Evolutionary conservation across 2,797 vertebrate species (phyloP), one percentile per base, ranked within the genome.

Genomic region (Telmatherina bonti): DNA sequence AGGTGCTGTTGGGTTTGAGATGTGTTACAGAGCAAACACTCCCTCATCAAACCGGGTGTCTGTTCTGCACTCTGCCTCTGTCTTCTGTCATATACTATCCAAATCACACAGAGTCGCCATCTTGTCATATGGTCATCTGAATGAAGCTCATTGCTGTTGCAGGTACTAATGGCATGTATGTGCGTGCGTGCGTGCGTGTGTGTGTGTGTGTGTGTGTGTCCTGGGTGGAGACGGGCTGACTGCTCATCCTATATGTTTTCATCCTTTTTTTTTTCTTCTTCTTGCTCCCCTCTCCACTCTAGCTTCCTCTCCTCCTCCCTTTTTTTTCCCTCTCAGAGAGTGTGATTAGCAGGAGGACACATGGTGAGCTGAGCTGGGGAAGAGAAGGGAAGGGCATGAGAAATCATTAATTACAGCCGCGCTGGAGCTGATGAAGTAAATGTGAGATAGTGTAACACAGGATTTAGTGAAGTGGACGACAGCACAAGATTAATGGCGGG

Each of bases 401-500:
- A 92, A 93, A 93, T 94, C 94, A 95, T 95, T 94, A 95, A 95
- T 95, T 95, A 94, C 93, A 92, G 90, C 89, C 88, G 84, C 77
- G 89, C 87, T 88, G 91, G 90, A 94, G 93, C 91, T 94, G 93
- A 95, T 95, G 93, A 94, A 95, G 94, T 94, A 92, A 94, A 95
- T 93, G 93, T 93, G 92, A 94, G 94, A 94, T 94, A 94, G 93
- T 94, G 94, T 95, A 95, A 93, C 93, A 90, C 91, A 91, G 92
- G 93, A 94, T 93, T 95, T 95, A 95, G 94, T 95, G 93, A 94
- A 95, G 93, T 95, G 94, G 93, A 94, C 90, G 94, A 95, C 94
- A 95, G 93, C 91, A 87, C 86, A 93, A 95, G 95, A 95, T 95
- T 95, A 95, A 95, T 95, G 93, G 93, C 58, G 90, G 91, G 91